Base-by-base conservation (phyloP, 92 coral and sea anemone species). In the Muricea muricata region DNA sequence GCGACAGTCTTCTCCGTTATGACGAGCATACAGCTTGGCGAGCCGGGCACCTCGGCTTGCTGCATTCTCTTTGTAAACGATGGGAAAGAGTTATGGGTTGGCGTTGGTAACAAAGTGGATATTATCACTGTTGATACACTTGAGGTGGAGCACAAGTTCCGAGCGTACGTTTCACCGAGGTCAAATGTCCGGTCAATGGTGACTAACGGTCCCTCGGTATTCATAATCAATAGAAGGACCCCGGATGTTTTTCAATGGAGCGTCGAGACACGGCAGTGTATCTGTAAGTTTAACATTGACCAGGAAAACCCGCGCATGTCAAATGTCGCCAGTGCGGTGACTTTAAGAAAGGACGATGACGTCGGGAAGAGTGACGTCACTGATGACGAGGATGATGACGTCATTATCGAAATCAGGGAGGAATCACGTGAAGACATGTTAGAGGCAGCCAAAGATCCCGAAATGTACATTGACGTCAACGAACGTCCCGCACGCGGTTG, bases 101-200 rank as follows among this genome's bases (percentile, higher is more conserved):
- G 99, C 78, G 93, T 97, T 78, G 99, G 97, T 10, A 94, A 91
- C 73, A 84, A 88, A 74, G 92, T 97, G 14, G 90, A 88, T 15
- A 89, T 92, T 15, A 60, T 97, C 21, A 94, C 92, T 28, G 88
- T 89, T 28, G 86, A 73, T 30, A 97, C 93, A 0, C 60, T 92
- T 63, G 83, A 69, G 25, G 73, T 94, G 24, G 55, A 86, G 82
- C 92, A 97, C 57, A 97, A 92, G 87, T 90, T 97, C 25, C 87
- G 89, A 57, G 99, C 92, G 63, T 97, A 92, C 81, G 84, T 70
- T 40, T 90, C 99, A 2, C 91, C 71, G 76, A 91, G 97, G 68
- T 92, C 94, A 8, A 94, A 97, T 66, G 87, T 97, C 47, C 94
- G 99, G 23, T 89, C 88, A 30, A 97, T 97, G 94, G 97, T 92